Conservation (phyloP, 2,888 invertebrate genomes). For the Phyllotreta striolata region DNA sequence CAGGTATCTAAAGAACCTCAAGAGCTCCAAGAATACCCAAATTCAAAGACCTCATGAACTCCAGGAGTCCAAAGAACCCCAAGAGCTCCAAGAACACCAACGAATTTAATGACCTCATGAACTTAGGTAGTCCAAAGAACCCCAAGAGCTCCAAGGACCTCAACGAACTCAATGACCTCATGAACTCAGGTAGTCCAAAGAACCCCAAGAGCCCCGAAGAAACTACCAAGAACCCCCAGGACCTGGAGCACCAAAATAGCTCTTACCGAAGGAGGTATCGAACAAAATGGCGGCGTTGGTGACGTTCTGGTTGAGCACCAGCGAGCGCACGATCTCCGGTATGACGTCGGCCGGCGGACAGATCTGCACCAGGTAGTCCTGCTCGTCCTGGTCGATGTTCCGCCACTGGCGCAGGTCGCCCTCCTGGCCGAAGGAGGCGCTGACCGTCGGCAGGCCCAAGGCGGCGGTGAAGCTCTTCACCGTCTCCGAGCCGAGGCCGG, state of each 20-base stretch:
- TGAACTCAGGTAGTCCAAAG: too few relatives aligned
- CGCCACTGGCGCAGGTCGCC: slow-evolving; percentile 87
- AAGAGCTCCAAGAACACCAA: too few relatives aligned
- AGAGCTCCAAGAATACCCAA: too few relatives aligned
- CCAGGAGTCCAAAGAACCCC: too few relatives aligned
- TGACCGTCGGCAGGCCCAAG: slow-evolving; percentile 81
- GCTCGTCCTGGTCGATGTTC: slow-evolving; percentile 72
- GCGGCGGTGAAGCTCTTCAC: slow-evolving; percentile 85
- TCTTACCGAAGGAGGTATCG: slow-evolving; percentile 81
- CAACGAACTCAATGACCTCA: too few relatives aligned
- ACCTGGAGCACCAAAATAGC: neutral
- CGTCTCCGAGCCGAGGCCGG: slow-evolving; percentile 82
- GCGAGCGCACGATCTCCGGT: slow-evolving; percentile 82
- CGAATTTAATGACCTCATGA: too few relatives aligned
- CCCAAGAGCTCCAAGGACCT: too few relatives aligned
- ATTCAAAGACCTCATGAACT: too few relatives aligned
- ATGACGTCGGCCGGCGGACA: slow-evolving; percentile 87
- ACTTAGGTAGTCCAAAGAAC: too few relatives aligned
- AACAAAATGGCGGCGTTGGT: slow-evolving; percentile 92
- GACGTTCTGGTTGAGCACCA: slow-evolving; percentile 84
- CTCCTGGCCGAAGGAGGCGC: slow-evolving; percentile 84
- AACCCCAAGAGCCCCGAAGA: too few relatives aligned
- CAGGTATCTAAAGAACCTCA: too few relatives aligned
- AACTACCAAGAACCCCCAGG: too few relatives aligned
- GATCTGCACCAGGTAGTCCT: slow-evolving; percentile 81